Percentiles rank a stretch among this genome's conserved stretches.
Conservation (phyloP, 2,888 invertebrate species). For the Crioceris asparagi region DNA sequence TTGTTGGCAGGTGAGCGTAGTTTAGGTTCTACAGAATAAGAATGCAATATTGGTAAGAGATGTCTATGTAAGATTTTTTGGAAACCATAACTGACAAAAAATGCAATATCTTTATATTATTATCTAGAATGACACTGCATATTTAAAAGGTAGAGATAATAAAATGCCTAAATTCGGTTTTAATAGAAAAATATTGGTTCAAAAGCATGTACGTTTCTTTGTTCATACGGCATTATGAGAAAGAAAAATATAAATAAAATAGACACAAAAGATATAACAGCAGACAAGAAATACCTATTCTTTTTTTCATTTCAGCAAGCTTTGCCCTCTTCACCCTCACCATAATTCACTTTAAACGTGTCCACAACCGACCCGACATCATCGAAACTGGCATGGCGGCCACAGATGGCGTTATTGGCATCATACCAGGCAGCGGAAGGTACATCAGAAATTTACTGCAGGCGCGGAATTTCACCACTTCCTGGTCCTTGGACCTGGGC, state of each 20-base stretch:
- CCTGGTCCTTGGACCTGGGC: constrained; percentile 74
- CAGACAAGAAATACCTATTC: background rate
- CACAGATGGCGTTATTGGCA: constrained; percentile 59
- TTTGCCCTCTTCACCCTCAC: constrained; percentile 85
- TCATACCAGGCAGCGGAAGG: constrained; percentile 37
- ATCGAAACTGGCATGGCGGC: constrained; percentile 44
- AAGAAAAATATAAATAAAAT: background rate
- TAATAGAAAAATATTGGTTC: background rate
- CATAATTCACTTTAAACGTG: constrained; percentile 85
- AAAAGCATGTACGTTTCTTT: too few species aligned
- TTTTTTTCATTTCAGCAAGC: constrained; percentile 67
- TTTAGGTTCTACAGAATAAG: too few species aligned
- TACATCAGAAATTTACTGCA: constrained; percentile 44
- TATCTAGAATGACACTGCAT: too few species aligned
- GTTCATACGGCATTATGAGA: background rate
- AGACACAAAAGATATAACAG: background rate
- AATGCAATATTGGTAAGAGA: too few species aligned
- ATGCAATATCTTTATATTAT: too few species aligned
- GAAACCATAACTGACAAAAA: too few species aligned
- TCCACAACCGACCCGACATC: constrained; percentile 49
- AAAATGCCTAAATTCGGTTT: too few species aligned
- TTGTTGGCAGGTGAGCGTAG: constrained; percentile 78
- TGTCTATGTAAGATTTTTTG: too few species aligned
- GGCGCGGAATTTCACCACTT: constrained; percentile 64
- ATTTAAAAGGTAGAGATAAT: too few species aligned